Evolutionary conservation across 2,888 invertebrate genomes (phyloP).

Genomic region (Drosophila phalerata): DNA sequence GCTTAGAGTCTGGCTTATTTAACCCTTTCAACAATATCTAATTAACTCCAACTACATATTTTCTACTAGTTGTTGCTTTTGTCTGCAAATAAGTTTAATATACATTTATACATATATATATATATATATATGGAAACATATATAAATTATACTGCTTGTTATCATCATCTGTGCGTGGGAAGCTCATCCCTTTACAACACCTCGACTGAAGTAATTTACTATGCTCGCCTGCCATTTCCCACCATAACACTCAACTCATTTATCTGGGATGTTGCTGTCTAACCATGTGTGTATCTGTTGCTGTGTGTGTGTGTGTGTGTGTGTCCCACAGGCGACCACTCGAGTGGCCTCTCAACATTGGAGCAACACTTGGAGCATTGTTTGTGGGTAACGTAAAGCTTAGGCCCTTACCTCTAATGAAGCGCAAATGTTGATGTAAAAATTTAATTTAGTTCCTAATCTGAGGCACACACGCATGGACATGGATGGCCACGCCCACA

Average conservation of each 20-base stretch:
- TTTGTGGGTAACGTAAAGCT: conserved; percentile 16
- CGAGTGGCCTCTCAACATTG: conserved; percentile 64
- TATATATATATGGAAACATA: conserved; percentile 5
- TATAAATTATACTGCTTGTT: not conserved
- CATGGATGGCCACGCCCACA: conserved; percentile 15
- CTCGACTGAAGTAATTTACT: conserved; percentile 48
- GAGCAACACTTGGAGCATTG: conserved; percentile 67
- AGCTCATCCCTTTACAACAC: conserved; percentile 34
- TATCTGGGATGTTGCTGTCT: conserved; percentile 55
- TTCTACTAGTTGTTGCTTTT: conserved; percentile 16
- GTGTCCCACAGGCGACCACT: conserved; percentile 65
- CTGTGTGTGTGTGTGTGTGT: conserved; percentile 13
- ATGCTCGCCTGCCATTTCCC: conserved; percentile 53
- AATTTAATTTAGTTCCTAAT: conserved; percentile 78
- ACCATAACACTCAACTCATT: conserved; percentile 74
- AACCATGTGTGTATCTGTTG: conserved; percentile 18
- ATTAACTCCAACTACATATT: conserved; percentile 35
- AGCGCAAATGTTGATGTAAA: conserved; percentile 80
- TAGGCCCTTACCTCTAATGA: conserved; percentile 69
- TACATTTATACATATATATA: not conserved
- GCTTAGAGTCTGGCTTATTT: not conserved
- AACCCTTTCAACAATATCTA: conserved; percentile 29
- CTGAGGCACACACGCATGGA: conserved; percentile 63
- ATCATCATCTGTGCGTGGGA: conserved; percentile 25
- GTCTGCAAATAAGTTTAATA: conserved; percentile 13